Conservation (phyloP, 2,797 vertebrate genomes). For the Furcifer pardalis region DNA sequence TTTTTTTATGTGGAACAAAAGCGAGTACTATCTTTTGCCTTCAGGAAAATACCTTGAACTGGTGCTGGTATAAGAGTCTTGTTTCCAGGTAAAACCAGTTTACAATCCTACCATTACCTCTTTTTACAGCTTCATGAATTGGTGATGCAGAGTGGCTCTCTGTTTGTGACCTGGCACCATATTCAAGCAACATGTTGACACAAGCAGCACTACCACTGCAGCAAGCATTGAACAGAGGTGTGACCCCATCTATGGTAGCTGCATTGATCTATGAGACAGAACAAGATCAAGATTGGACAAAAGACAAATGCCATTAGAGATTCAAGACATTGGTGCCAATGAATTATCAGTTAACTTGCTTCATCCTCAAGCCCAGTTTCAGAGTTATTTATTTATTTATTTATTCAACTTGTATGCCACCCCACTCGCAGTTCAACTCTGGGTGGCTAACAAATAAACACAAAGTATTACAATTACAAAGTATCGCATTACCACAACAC, state of each 20-base stretch:
- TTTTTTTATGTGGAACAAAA: too few species aligned
- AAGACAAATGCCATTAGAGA: accelerated
- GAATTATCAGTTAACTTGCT: neutral
- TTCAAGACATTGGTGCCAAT: neutral
- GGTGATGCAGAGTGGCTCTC: conserved; percentile 79
- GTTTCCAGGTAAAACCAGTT: neutral
- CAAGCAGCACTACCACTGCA: conserved; percentile 85
- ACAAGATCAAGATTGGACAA: accelerated
- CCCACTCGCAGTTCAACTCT: too few species aligned
- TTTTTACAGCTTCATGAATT: conserved; percentile 85
- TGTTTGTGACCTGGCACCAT: conserved; percentile 72
- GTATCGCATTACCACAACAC: too few species aligned
- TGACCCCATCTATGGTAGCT: conserved; percentile 83
- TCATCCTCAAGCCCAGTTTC: neutral
- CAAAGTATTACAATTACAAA: too few species aligned
- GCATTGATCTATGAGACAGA: conserved; percentile 78
- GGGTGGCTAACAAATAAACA: too few species aligned
- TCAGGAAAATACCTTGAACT: too few species aligned
- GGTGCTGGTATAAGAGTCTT: neutral
- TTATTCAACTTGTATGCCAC: too few species aligned
- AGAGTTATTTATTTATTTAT: too few species aligned
- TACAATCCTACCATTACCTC: conserved; percentile 74
- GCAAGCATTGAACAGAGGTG: conserved; percentile 89
- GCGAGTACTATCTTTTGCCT: too few species aligned
- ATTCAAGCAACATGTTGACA: conserved; percentile 82